Conservation (phyloP, 1,140 invertebrate species). For the Pissodes strobi region DNA sequence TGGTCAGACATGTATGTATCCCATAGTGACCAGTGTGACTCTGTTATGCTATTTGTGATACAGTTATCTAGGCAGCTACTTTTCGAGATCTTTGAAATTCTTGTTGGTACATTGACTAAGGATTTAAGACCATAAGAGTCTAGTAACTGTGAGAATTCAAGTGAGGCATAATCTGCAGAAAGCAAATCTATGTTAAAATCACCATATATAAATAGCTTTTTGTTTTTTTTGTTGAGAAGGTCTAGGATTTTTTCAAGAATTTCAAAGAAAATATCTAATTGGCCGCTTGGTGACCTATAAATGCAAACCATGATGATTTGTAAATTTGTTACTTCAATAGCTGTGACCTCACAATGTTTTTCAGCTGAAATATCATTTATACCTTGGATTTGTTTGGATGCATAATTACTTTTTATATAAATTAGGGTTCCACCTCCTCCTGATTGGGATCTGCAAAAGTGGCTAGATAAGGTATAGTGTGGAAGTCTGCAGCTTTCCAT, state of each 20-base stretch:
- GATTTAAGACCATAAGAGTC: background rate
- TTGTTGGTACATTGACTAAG: background rate
- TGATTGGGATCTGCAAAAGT: background rate
- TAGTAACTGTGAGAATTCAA: background rate
- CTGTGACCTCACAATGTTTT: background rate
- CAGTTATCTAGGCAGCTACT: constrained; percentile 7
- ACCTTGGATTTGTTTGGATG: background rate
- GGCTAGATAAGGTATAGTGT: background rate
- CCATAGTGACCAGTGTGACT: background rate
- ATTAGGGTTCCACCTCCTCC: background rate
- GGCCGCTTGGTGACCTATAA: constrained; percentile 3
- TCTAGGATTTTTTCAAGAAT: constrained; percentile 2
- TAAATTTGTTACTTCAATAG: background rate
- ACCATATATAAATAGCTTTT: background rate
- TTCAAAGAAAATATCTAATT: constrained; percentile 7
- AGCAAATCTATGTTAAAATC: constrained; percentile 10
- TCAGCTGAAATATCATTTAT: background rate
- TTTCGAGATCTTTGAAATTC: background rate
- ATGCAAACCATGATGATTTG: background rate
- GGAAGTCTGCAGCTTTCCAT: background rate
- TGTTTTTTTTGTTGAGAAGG: background rate
- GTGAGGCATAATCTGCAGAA: background rate
- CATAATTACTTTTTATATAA: background rate
- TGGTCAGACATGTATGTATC: constrained; percentile 8
- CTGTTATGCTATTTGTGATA: constrained; percentile 1